Conservation (phyloP, 2,797 vertebrate species). For the Sebastes kiyomatsui region DNA sequence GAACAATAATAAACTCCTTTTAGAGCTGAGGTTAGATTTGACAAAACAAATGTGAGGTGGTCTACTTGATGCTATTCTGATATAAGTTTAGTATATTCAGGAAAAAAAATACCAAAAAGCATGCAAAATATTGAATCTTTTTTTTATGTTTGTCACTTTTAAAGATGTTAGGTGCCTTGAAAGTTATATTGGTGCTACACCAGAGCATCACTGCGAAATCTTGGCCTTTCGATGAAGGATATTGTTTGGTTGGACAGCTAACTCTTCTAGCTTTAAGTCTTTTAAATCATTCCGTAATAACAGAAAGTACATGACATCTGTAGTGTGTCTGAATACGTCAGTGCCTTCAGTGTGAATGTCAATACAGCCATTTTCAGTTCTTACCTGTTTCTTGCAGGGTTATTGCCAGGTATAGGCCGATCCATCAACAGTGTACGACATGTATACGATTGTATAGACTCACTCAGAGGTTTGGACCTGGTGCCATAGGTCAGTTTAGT, state of each 20-base stretch:
- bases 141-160: background rate
- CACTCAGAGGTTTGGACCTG: conserved; percentile 15
- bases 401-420: background rate
- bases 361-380: background rate
- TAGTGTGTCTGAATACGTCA: background rate
- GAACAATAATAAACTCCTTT: conserved; percentile 28
- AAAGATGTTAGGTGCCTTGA: background rate
- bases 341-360: background rate
- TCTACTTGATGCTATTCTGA: background rate
- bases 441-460: conserved; percentile 21
- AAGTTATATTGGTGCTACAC: too few relatives aligned
- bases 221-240: background rate
- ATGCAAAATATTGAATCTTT: background rate
- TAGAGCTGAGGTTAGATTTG: conserved; percentile 3
- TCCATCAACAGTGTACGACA: conserved; percentile 2
- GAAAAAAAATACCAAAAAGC: background rate
- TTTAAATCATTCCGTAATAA: background rate
- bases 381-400: conserved; percentile 7
- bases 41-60: background rate
- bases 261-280: background rate
- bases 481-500: conserved; percentile 26
- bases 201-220: too few relatives aligned
- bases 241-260: conserved; percentile 17
- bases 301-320: background rate
- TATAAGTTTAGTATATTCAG: background rate